Evolutionary conservation across 2,888 invertebrate species (phyloP), one percentile per base, ranked within the genome.

Genomic region (Mantis religiosa): DNA sequence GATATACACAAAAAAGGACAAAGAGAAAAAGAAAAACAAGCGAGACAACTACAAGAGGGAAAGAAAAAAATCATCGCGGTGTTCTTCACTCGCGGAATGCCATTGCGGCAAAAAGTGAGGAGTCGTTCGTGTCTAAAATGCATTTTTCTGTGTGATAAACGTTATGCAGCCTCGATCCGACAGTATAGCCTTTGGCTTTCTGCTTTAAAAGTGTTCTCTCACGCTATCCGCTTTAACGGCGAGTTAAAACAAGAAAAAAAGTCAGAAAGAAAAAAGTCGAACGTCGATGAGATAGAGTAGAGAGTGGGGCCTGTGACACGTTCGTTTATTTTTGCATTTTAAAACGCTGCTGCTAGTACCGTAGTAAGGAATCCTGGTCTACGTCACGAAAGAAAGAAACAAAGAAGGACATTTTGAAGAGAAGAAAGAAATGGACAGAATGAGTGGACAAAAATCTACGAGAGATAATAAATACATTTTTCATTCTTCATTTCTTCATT

Each of bases 311-410:
- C 85, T 81, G 89, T 89, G 89, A 87, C 89, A 87, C 71, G 89
- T 83, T 87, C 71, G 89, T 89, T 89, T 89, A 89, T 89, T 89
- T 89, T 89, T 89, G 89, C 87, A 87, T 89, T 89, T 87, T 89
- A 89, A 89, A 89, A 87, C 87, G 41, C 82, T 34, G 83, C 54
- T 41, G 47, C 41, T 28, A 25, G 30, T 83, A 20, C 83, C 1
- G 28, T 83, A 27, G 54, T 71, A 71, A 25, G 54, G 20, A 71
- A 71, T 25, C 2, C 25, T 15, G 25, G 54, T 20, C 54, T 71
- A 20, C 54, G 25, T 15, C 20, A 71, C 15, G 54, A 25, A 71
- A 71, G 20, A 25, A 71, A 71, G 54, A 1, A 20, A 20, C 20
- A 71, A 20, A 20, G 14, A 15, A 54, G 4, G 20, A 71, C 1